These are phyloP conservation scores for Limosa lapponica DNA, from an alignment of 2,797 vertebrate genomes.

Conservation along the genomic window DNA sequence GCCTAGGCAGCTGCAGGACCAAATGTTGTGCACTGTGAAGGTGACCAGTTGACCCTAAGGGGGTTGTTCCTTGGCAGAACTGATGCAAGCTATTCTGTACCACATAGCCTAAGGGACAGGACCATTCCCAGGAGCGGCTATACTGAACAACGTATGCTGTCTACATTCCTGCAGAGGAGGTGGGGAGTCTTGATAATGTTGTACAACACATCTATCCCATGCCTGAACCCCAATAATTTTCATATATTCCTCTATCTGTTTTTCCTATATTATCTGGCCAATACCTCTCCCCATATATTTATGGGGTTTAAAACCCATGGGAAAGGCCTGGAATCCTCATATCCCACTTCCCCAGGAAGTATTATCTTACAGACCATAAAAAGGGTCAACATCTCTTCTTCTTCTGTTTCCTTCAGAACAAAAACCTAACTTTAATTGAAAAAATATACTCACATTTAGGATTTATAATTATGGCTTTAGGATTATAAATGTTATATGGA, in stretches of 20 bases:
- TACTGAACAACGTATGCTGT: neutral
- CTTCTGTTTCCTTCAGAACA: neutral
- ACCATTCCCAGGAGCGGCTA: accelerated
- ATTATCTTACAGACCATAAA: neutral
- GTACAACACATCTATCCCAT: neutral
- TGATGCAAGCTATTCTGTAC: neutral
- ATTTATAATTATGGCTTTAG: too few species aligned
- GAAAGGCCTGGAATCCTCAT: neutral
- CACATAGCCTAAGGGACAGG: neutral
- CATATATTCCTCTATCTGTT: neutral
- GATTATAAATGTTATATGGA: neutral
- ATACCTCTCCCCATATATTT: neutral
- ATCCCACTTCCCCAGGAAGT: neutral
- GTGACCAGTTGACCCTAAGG: neutral
- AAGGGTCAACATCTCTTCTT: neutral
- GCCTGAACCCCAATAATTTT: neutral
- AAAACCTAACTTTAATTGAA: neutral
- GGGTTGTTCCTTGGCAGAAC: neutral
- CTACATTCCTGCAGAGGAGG: neutral
- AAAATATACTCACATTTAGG: neutral
- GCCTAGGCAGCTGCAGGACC: neutral
- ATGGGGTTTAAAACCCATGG: neutral
- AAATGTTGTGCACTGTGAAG: neutral
- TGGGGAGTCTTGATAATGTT: neutral
- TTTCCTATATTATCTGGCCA: neutral